Conservation (phyloP, 2,113 vertebrate species). For the Mesoclemmys tuberculata region DNA sequence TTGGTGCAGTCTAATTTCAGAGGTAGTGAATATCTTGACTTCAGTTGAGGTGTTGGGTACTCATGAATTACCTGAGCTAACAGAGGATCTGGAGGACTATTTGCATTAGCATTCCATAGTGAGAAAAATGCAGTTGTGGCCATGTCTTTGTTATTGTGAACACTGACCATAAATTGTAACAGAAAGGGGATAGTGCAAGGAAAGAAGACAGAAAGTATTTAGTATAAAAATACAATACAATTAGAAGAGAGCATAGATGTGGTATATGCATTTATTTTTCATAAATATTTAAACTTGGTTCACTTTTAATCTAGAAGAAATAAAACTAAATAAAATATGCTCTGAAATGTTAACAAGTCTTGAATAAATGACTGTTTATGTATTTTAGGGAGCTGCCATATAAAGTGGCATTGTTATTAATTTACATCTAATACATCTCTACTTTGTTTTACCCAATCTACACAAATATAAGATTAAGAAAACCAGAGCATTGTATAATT, state of each 20-base stretch:
- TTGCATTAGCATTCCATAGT: not conserved
- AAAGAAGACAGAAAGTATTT: not conserved
- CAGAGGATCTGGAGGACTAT: not conserved
- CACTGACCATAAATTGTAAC: not conserved
- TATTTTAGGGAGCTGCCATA: constrained; percentile 26
- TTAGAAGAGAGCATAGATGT: not conserved
- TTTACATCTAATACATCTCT: constrained; percentile 17
- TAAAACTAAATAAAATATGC: constrained; percentile 35
- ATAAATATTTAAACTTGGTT: constrained; percentile 51
- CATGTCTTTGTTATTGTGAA: not conserved
- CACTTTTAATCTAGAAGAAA: constrained; percentile 45
- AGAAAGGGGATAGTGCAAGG: not conserved
- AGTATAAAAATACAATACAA: constrained; percentile 1
- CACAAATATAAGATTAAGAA: constrained; percentile 32
- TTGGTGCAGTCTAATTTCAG: not conserved
- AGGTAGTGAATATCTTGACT: not conserved
- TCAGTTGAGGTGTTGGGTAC: not conserved
- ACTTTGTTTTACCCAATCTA: constrained; percentile 12
- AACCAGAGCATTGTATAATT: not conserved
- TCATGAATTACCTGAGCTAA: not conserved
- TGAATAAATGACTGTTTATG: constrained; percentile 40
- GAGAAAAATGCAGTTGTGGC: not conserved
- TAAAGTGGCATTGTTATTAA: not conserved
- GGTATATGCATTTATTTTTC: not conserved
- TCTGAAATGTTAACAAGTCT: constrained; percentile 54